phyloP scores from a whole-genome alignment of 1,140 invertebrate genomes.

The Harlomillsia oculata region DNA sequence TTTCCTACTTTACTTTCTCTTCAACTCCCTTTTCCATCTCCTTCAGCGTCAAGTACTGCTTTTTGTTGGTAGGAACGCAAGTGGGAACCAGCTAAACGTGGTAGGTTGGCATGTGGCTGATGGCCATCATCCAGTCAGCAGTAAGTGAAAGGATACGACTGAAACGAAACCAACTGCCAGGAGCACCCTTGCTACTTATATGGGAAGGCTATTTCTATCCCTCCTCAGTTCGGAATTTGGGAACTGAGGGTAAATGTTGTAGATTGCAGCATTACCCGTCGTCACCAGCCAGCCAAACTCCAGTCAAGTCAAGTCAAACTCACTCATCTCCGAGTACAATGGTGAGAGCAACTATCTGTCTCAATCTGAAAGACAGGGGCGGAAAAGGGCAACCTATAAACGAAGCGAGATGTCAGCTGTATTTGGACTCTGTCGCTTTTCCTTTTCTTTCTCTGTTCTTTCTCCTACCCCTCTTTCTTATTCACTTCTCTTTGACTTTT shows the following conservation, averaged over 20 bases:
- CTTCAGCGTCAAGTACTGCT: too few relatives aligned
- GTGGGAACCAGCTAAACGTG: too few relatives aligned
- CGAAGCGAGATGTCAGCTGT: conserved; percentile 5
- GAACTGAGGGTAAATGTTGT: too few relatives aligned
- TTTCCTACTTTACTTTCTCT: background rate
- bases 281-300: too few relatives aligned
- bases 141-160: background rate
- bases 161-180: background rate
- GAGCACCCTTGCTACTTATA: too few relatives aligned
- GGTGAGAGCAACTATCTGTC: conserved; percentile 17
- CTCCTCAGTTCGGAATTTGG: too few relatives aligned
- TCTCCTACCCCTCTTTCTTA: background rate
- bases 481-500: conserved; percentile 3
- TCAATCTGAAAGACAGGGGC: conserved; percentile 16
- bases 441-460: background rate
- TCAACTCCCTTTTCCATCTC: background rate
- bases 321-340: conserved; percentile 8
- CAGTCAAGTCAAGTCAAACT: conserved; percentile 8
- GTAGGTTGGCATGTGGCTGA: too few relatives aligned
- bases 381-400: conserved; percentile 12
- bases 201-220: too few relatives aligned
- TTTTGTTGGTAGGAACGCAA: too few relatives aligned
- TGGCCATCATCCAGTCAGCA: too few relatives aligned
- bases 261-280: too few relatives aligned
- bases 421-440: conserved; percentile 5